Conservation (phyloP, 2,113 vertebrate species). For the Cololabis saira region DNA sequence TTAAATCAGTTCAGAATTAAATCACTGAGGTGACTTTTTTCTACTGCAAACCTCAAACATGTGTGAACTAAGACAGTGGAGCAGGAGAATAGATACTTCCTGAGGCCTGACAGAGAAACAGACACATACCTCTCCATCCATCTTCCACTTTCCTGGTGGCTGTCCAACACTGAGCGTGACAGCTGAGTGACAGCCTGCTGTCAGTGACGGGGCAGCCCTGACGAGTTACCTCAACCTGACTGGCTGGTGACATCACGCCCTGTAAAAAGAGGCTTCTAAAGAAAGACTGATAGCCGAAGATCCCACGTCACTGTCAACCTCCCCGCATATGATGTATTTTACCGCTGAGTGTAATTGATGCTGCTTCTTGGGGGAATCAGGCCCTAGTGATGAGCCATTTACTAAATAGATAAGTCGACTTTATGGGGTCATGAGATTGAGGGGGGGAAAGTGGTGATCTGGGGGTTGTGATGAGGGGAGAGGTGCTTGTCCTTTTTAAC, state of each 20-base stretch:
- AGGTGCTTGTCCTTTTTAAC: slow-evolving; percentile 52
- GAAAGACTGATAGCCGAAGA: slow-evolving; percentile 43
- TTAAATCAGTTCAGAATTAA: background rate
- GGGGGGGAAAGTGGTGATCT: slow-evolving; percentile 29
- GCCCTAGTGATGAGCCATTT: slow-evolving; percentile 28
- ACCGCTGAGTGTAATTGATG: slow-evolving; percentile 26
- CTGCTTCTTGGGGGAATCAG: slow-evolving; percentile 14
- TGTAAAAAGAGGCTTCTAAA: slow-evolving; percentile 10
- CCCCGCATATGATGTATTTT: slow-evolving; percentile 35
- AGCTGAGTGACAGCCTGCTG: slow-evolving; percentile 46
- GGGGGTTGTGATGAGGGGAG: slow-evolving; percentile 28
- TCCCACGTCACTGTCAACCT: slow-evolving; percentile 39
- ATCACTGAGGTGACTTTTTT: background rate
- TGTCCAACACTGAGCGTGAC: slow-evolving; percentile 31
- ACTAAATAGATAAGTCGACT: slow-evolving; percentile 37
- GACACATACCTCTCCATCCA: background rate
- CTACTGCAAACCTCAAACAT: background rate
- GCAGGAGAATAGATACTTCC: background rate
- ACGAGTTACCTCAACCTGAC: slow-evolving; percentile 9
- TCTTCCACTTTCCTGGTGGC: slow-evolving; percentile 14
- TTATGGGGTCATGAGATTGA: slow-evolving; percentile 45
- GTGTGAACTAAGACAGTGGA: background rate
- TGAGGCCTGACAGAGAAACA: slow-evolving; percentile 10
- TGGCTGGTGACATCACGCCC: slow-evolving; percentile 16
- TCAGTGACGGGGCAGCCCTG: slow-evolving; percentile 28